Percentiles rank a stretch among this genome's conserved stretches.
Evolutionary conservation across 2,888 invertebrate genomes (phyloP).

Genomic region (Pristionchus arcanus): DNA sequence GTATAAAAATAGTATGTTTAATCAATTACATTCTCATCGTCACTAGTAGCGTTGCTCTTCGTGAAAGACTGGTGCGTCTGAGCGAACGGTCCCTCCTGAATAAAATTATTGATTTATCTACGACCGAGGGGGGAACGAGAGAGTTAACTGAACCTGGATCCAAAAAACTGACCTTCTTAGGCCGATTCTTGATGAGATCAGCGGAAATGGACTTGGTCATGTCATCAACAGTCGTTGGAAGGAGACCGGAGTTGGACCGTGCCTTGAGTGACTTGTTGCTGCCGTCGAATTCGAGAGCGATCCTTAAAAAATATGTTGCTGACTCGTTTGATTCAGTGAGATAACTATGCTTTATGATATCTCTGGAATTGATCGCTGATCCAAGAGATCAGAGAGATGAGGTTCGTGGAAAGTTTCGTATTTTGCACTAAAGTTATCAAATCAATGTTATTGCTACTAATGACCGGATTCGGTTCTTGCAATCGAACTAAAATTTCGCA

Average conservation of each 20-base stretch:
- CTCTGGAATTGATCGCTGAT: too few species aligned
- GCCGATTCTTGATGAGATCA: conserved; percentile 61
- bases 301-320: too few species aligned
- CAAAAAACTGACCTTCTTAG: conserved; percentile 48
- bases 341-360: too few species aligned
- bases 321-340: too few species aligned
- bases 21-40: conserved; percentile 49
- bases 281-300: conserved; percentile 49
- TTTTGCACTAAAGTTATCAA: too few species aligned
- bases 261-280: conserved; percentile 54
- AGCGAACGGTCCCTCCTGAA: conserved; percentile 72
- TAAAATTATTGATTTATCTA: neutral
- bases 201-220: conserved; percentile 60
- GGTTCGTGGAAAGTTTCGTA: too few species aligned
- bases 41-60: conserved; percentile 9
- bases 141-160: too few species aligned
- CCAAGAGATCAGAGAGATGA: too few species aligned
- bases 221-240: conserved; percentile 9
- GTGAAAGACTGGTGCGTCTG: conserved; percentile 62
- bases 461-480: too few species aligned
- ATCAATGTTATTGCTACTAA: too few species aligned
- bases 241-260: neutral
- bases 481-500: too few species aligned
- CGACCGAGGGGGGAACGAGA: too few species aligned
- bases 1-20: neutral